Evolutionary conservation across 2,113 vertebrate genomes (phyloP).

Genomic region (Anseranas semipalmata): DNA sequence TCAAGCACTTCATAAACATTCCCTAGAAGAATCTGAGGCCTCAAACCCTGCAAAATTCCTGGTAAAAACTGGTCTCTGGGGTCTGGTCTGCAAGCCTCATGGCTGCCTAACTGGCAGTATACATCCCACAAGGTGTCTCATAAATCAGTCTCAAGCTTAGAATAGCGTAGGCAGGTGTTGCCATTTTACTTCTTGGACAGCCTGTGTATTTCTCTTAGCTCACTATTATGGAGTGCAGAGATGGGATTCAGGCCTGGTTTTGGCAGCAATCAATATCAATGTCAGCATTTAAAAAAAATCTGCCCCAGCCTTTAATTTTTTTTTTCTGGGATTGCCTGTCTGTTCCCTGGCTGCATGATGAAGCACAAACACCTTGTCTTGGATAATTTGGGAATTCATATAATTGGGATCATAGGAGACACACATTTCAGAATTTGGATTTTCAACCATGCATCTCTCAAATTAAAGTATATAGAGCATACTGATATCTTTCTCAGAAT

Average conservation of each 20-base stretch:
- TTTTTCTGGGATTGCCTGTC: not conserved
- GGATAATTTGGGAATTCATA: not conserved
- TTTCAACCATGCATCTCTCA: not conserved
- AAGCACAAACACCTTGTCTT: not conserved
- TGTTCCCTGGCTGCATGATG: not conserved
- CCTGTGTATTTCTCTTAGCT: not conserved
- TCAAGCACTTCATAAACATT: constrained; percentile 47
- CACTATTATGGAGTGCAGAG: not conserved
- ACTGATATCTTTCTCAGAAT: not conserved
- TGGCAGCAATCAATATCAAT: not conserved
- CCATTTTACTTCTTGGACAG: not conserved
- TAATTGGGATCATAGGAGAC: not conserved
- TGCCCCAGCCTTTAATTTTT: not conserved
- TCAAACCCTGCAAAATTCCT: constrained; percentile 20
- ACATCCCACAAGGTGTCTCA: not conserved
- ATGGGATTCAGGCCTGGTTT: not conserved
- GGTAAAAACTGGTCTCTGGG: constrained; percentile 12
- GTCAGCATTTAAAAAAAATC: not conserved
- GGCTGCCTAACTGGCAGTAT: constrained; percentile 24
- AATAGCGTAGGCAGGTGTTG: not conserved
- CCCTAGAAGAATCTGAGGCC: constrained; percentile 4
- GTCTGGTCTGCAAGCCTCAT: not conserved
- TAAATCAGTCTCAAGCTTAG: constrained; percentile 14
- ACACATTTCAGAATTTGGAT: not conserved
- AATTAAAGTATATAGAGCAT: not conserved